Base-by-base conservation (phyloP, 2,888 invertebrate genomes). In the Cerceris rybyensis region DNA sequence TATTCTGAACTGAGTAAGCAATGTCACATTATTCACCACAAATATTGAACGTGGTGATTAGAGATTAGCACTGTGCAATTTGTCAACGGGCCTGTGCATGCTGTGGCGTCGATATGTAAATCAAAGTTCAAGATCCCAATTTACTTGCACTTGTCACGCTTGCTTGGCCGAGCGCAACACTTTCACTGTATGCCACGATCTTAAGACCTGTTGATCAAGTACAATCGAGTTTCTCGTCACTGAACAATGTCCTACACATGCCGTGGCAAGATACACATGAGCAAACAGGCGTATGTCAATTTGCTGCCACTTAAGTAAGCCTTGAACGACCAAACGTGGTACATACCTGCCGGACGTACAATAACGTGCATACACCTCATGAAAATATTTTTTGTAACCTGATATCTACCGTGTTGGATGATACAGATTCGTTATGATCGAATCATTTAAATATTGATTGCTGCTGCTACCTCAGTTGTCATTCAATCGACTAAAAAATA, bases 121-220 rank as follows among this genome's bases (percentile, higher is more conserved):
- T 81, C 82, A 83, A 86, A 86, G 81, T 88, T 88, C 83, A 85
- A 84, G 87, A 82, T 81, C 71, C 82, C 70, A 66, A 82, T 82
- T 80, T 85, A 76, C 83, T 85, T 80, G 84, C 83, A 76, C 83
- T 83, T 78, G 87, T 81, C 85, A 82, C 81, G 86, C 79, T 83
- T 78, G 77, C 78, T 59, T 68, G 80, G 55, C 74, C 82, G 77
- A 79, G 83, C 68, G 80, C 60, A 58, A 78, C 80, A 75, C 87
- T 86, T 86, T 86, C 77, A 58, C 16, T 59, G 60, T 59, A 49
- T 55, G 63, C 59, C 66, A 68, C 70, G 76, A 83, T 85, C 83
- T 82, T 80, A 80, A 86, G 84, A 87, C 87, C 86, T 87, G 87
- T 87, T 87, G 87, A 86, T 81, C 83, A 65, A 69, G 63, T 63